phyloP scores from a whole-genome alignment of 2,113 vertebrate genomes.

The Gambusia affinis region DNA sequence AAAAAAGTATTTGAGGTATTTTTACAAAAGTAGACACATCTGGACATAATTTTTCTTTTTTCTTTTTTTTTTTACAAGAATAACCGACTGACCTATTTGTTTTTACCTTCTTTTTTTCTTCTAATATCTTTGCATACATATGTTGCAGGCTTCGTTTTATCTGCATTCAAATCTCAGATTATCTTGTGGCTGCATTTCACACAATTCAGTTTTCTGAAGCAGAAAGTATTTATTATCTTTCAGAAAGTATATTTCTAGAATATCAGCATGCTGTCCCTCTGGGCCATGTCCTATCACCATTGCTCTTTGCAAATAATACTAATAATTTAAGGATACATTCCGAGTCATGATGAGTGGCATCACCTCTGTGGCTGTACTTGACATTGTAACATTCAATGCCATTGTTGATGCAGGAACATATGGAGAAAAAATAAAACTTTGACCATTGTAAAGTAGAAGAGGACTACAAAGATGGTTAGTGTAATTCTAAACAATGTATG shows the following conservation, averaged over 20 bases:
- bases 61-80: no score
- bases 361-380: not conserved
- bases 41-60: conserved; percentile 16
- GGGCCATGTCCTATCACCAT: no score
- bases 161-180: not conserved
- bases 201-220: not conserved
- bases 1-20: conserved; percentile 52
- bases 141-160: not conserved
- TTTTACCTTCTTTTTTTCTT: not conserved
- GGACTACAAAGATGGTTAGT: no score
- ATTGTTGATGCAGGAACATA: no score
- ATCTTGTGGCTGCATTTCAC: not conserved
- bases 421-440: no score
- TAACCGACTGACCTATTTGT: no score
- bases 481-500: no score
- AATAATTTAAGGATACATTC: no score
- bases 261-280: not conserved
- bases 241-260: not conserved
- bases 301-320: no score
- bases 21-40: conserved; percentile 29
- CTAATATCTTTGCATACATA: not conserved
- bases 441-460: no score
- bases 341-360: no score
- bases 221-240: not conserved
- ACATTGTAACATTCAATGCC: not conserved